A percentile compares a stretch with the other conserved stretches of the same genome.
Conservation (phyloP, 92 coral and sea anemone species). For the Hydrozoanthus gracilis region DNA sequence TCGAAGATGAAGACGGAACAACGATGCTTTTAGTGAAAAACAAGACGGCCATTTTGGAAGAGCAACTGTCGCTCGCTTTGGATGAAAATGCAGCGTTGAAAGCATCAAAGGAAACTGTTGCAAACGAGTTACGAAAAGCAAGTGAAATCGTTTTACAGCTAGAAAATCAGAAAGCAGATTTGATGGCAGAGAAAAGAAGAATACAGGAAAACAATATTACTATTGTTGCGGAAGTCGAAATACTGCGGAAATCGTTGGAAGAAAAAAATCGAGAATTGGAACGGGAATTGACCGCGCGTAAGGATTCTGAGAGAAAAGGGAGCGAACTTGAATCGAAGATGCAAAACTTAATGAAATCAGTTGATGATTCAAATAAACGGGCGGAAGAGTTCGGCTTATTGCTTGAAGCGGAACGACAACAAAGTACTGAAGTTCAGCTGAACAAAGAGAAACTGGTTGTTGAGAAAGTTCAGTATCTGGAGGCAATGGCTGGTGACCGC, state of each 20-base stretch:
- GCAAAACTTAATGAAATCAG: slow-evolving; percentile 54
- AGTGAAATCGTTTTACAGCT: slow-evolving; percentile 69
- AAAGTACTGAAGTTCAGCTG: slow-evolving; percentile 74
- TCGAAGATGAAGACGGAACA: slow-evolving; percentile 87
- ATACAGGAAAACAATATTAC: slow-evolving; percentile 41
- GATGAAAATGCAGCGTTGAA: slow-evolving; percentile 84
- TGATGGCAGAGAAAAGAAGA: slow-evolving; percentile 56
- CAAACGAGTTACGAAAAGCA: slow-evolving; percentile 60
- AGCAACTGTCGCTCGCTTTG: slow-evolving; percentile 85
- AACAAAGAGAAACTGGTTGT: slow-evolving; percentile 73
- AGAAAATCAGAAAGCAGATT: slow-evolving; percentile 71
- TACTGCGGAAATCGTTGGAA: slow-evolving; percentile 54
- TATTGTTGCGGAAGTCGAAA: slow-evolving; percentile 51
- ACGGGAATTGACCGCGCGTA: slow-evolving; percentile 51
- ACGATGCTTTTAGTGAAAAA: slow-evolving; percentile 87
- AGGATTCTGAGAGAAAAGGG: slow-evolving; percentile 65
- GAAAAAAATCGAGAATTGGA: slow-evolving; percentile 66
- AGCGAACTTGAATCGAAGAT: slow-evolving; percentile 51
- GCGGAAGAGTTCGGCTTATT: slow-evolving; percentile 71
- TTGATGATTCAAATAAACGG: slow-evolving; percentile 66
- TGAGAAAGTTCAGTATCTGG: slow-evolving; percentile 75
- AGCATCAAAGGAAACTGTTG: slow-evolving; percentile 79
- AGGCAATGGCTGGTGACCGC: slow-evolving; percentile 71
- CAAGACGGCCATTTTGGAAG: slow-evolving; percentile 91
- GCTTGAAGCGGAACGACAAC: slow-evolving; percentile 68